These are phyloP conservation scores for Danaus plexippus DNA, from an alignment of 1,140 invertebrate genomes.

Conservation along the genomic window DNA sequence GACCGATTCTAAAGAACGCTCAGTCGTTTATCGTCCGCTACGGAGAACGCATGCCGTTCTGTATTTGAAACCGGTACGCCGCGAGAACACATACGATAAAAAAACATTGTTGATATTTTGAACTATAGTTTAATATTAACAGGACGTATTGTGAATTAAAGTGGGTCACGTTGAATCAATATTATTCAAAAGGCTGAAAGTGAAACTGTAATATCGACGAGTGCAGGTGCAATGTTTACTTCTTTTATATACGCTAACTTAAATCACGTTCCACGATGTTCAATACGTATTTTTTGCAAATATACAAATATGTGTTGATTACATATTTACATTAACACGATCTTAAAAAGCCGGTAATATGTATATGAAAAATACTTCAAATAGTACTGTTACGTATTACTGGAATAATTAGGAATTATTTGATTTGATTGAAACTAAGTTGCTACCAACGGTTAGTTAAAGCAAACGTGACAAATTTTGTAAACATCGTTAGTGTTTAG, in stretches of 20 bases:
- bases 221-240: slow-evolving; percentile 61
- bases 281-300: too few species aligned
- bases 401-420: too few species aligned
- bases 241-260: slow-evolving; percentile 21
- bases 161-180: slow-evolving; percentile 46
- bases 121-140: slow-evolving; percentile 27
- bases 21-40: slow-evolving; percentile 60
- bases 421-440: slow-evolving; percentile 25
- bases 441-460: slow-evolving; percentile 29
- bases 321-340: too few species aligned
- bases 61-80: slow-evolving; percentile 35
- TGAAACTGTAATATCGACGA: slow-evolving; percentile 44
- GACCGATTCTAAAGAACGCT: slow-evolving; percentile 45
- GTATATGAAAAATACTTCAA: too few species aligned
- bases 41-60: slow-evolving; percentile 47
- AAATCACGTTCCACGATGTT: slow-evolving; percentile 5
- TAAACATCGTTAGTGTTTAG: slow-evolving; percentile 55
- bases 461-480: slow-evolving; percentile 58
- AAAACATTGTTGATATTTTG: neutral
- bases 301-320: too few species aligned
- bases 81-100: slow-evolving; percentile 51
- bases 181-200: slow-evolving; percentile 24
- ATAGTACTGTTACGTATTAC: too few species aligned
- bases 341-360: too few species aligned
- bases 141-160: slow-evolving; percentile 41